Conservation (phyloP, 2,888 invertebrate species). For the Nymphalis polychloros region DNA sequence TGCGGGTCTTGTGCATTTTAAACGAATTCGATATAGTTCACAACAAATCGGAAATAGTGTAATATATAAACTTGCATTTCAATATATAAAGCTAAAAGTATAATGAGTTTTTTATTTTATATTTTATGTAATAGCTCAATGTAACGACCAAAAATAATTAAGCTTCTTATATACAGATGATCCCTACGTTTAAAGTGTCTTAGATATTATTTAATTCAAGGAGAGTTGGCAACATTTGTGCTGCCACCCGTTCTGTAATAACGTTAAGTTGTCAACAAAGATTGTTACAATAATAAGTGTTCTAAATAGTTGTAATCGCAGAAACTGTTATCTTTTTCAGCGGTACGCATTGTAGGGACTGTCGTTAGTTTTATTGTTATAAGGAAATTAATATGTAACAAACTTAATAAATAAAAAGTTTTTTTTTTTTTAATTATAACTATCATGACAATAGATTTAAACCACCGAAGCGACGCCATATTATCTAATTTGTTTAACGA, state of each 20-base stretch:
- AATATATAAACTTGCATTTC: constrained; percentile 15
- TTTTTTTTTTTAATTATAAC: not conserved
- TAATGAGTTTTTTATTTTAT: constrained; percentile 19
- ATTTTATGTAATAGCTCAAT: constrained; percentile 2
- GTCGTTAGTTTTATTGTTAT: too few species aligned
- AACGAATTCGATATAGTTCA: not conserved
- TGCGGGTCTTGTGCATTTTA: constrained; percentile 16
- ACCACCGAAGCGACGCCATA: constrained; percentile 27
- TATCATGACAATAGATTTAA: constrained; percentile 22
- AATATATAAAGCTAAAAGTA: constrained; percentile 16
- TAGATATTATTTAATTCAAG: not conserved
- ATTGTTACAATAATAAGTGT: too few species aligned
- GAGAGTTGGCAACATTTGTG: too few species aligned
- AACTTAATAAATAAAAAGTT: not conserved
- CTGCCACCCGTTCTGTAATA: too few species aligned
- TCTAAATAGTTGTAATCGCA: too few species aligned
- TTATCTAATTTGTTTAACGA: not conserved
- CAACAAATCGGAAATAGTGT: constrained; percentile 2
- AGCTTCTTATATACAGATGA: not conserved
- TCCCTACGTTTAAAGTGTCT: not conserved
- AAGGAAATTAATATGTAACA: too few species aligned
- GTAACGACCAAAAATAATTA: constrained; percentile 8
- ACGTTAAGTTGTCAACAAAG: too few species aligned
- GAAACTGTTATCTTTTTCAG: too few species aligned
- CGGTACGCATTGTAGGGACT: too few species aligned